Conservation (phyloP, 1,140 invertebrate species). For the Zaprionus inermis region DNA sequence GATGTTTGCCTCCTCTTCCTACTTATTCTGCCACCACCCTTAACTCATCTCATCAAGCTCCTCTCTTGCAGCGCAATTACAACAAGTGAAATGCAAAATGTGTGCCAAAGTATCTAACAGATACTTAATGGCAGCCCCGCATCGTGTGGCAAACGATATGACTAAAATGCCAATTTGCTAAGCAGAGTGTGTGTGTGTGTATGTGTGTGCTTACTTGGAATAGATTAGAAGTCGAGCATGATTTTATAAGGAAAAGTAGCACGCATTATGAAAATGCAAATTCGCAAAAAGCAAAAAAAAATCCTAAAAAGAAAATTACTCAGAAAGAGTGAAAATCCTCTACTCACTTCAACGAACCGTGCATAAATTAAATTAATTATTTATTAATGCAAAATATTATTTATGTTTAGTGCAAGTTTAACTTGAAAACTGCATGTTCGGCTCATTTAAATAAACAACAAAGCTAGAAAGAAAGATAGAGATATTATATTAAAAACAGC, state of each 20-base stretch:
- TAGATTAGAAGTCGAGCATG: conserved; percentile 21
- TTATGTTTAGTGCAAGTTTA: background rate
- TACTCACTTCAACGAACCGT: background rate
- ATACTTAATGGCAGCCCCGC: conserved; percentile 24
- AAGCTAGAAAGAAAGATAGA: background rate
- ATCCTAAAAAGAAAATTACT: too few species aligned
- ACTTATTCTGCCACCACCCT: background rate
- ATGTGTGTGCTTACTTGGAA: conserved; percentile 4
- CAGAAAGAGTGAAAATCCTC: background rate
- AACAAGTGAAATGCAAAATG: conserved; percentile 76
- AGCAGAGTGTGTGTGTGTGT: conserved; percentile 5
- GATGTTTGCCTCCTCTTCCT: conserved; percentile 36
- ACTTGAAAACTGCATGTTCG: background rate
- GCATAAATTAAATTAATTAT: conserved; percentile 9
- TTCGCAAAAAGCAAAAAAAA: background rate
- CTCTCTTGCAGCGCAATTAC: conserved; percentile 60
- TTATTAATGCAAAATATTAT: conserved; percentile 3
- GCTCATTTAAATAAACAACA: conserved; percentile 1
- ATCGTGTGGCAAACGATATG: conserved; percentile 21
- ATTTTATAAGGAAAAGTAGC: conserved; percentile 2
- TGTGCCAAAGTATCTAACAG: conserved; percentile 76
- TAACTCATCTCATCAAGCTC: conserved; percentile 46
- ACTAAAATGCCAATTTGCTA: conserved; percentile 54
- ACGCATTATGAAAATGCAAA: background rate
- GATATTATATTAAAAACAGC: background rate